Evolutionary conservation across 1,140 invertebrate species (phyloP).

Genomic region (Drosophila tristis): DNA sequence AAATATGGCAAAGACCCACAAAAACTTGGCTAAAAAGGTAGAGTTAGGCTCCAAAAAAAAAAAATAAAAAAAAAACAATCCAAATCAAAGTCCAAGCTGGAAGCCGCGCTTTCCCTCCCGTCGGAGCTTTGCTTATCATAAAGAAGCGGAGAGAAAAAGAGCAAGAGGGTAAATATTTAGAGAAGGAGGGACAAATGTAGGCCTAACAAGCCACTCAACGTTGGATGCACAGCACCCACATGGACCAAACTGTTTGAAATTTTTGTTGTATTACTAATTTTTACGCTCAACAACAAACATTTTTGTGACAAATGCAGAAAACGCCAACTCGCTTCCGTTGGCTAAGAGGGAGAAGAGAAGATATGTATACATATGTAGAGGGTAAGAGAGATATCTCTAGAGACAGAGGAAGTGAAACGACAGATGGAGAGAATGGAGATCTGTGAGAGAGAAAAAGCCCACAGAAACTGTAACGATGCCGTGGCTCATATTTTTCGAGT

Average conservation of each 20-base stretch:
- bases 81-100: constrained; percentile 21
- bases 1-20: constrained; percentile 41
- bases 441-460: constrained; percentile 30
- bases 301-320: constrained; percentile 63
- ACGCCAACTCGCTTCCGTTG: constrained; percentile 70
- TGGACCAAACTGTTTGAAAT: constrained; percentile 53
- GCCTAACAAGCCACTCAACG: constrained; percentile 17
- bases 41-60: constrained; percentile 46
- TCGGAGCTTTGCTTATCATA: constrained; percentile 49
- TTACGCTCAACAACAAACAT: constrained; percentile 61
- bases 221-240: constrained; percentile 28
- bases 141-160: constrained; percentile 5
- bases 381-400: constrained; percentile 5
- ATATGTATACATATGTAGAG: background rate
- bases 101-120: constrained; percentile 48
- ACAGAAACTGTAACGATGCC: constrained; percentile 42
- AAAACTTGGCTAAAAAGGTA: constrained; percentile 18
- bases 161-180: background rate
- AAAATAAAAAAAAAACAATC: constrained; percentile 32
- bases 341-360: constrained; percentile 11
- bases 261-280: constrained; percentile 19
- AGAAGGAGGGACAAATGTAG: constrained; percentile 1
- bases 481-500: constrained; percentile 44
- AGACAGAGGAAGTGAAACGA: constrained; percentile 6
- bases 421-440: constrained; percentile 23